Percentiles rank a stretch among this genome's conserved stretches.
phyloP scores from a whole-genome alignment of 2,888 invertebrate species.

The Xanthorhoe designata region DNA sequence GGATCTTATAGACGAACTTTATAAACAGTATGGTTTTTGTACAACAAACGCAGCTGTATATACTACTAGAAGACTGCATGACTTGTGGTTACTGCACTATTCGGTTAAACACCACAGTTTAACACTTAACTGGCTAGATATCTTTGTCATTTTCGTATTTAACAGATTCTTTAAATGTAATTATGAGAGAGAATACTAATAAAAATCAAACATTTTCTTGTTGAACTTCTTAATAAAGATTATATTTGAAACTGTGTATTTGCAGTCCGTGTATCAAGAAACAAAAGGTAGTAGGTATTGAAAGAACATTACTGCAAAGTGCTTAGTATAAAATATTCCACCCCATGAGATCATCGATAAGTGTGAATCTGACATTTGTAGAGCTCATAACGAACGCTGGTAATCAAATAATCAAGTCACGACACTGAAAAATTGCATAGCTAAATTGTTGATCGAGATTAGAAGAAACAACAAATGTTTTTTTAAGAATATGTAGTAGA shows the following conservation, averaged over 20 bases:
- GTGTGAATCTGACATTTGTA: constrained; percentile 60
- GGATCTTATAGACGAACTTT: constrained; percentile 15
- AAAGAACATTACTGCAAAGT: constrained; percentile 43
- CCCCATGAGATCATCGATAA: constrained; percentile 58
- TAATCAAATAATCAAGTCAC: constrained; percentile 34
- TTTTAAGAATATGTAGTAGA: too few species aligned
- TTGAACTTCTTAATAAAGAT: not conserved
- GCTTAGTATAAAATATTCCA: constrained; percentile 51
- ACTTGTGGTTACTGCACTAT: too few species aligned
- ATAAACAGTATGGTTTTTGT: not conserved
- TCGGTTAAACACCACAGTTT: too few species aligned
- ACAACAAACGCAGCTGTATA: too few species aligned
- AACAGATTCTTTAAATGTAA: too few species aligned
- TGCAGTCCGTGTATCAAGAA: not conserved
- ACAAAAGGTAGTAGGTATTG: too few species aligned
- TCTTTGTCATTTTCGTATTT: too few species aligned
- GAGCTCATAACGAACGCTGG: constrained; percentile 41
- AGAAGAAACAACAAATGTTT: not conserved
- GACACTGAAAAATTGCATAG: constrained; percentile 15
- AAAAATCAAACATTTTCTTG: not conserved
- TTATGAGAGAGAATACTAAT: too few species aligned
- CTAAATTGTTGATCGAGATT: not conserved
- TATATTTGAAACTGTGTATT: not conserved
- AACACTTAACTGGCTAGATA: too few species aligned
- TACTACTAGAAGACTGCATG: too few species aligned